Evolutionary conservation across 1,140 invertebrate genomes (phyloP).

Genomic region (Mamestra configurata): DNA sequence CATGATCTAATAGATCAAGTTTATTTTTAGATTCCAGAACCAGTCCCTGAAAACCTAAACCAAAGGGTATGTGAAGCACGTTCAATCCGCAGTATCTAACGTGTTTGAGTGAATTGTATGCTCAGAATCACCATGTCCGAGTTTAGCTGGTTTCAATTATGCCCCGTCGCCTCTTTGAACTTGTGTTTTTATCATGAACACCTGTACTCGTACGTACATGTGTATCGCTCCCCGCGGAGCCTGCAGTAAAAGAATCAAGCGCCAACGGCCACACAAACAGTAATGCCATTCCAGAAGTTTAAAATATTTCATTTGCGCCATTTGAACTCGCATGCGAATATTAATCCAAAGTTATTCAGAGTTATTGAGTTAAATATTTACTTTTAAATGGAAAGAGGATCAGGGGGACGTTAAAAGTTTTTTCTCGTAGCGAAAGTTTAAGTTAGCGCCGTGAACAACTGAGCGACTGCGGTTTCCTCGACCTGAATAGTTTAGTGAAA

Average conservation of each 20-base stretch:
- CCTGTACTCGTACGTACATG: conserved; percentile 10
- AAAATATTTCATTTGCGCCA: conserved; percentile 44
- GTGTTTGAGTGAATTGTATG: background rate
- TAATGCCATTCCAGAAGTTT: conserved; percentile 29
- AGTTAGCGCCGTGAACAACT: conserved; percentile 73
- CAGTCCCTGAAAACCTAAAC: too few species aligned
- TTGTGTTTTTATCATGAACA: conserved; percentile 29
- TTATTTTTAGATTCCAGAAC: too few species aligned
- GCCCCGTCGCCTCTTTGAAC: conserved; percentile 4
- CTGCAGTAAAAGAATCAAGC: conserved; percentile 38
- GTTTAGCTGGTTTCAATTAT: conserved; percentile 3
- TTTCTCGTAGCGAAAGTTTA: conserved; percentile 53
- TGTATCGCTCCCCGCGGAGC: conserved; percentile 26
- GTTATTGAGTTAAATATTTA: conserved; percentile 51
- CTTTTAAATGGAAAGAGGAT: conserved; percentile 52
- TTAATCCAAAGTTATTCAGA: conserved; percentile 38
- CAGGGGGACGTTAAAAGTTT: conserved; percentile 47
- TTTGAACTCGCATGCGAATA: conserved; percentile 31
- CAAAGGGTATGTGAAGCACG: background rate
- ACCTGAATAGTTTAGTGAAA: conserved; percentile 84
- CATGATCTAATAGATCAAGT: too few species aligned
- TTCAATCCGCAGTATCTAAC: background rate
- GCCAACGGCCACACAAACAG: conserved; percentile 30
- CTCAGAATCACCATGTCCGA: background rate
- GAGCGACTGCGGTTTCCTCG: conserved; percentile 82